Base-by-base conservation (phyloP, 1,140 invertebrate genomes). In the Hyposmocoma kahamanoa region DNA sequence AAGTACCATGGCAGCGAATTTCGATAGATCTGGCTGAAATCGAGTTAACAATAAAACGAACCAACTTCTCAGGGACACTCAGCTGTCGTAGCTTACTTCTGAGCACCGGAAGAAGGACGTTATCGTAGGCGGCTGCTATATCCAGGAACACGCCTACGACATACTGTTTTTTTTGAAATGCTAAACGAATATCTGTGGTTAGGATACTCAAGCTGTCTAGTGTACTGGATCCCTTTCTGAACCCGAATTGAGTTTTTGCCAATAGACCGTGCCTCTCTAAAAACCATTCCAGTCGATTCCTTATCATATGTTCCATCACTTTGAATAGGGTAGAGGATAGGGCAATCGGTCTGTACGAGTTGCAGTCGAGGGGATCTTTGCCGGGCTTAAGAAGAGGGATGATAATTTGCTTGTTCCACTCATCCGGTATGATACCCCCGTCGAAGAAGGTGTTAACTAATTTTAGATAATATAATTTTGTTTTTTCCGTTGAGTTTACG, bases 61-160 rank as follows among this genome's bases (percentile, higher is more conserved):
- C 22, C 24, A 47, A 17, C 24, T 13, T 53, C 22, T n/a, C 32
- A 10, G 51, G 45, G 17, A 48, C 30, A 26, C 41, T 47, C 46
- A 53, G 21, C 9, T 43, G 38, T n/a, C 11, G 22, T 22, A 55
- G 22, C 39, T 49, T 55, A 11, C 42, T 18, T 17, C 42, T 55
- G 42, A 55, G 42, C 9, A 55, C 10, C 2, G 30, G 22, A 45
- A 55, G 47, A 22, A 22, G 32, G 8, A 49, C 42, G 42, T 55
- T 49, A 22, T 55, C 53, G 42, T 55, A 55, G 15, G 53, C 53
- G n/a, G 53, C 17, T n/a, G 44, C 22, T n/a, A n/a, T n/a, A n/a
- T n/a, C n/a, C n/a, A n/a, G n/a, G n/a, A n/a, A n/a, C n/a, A n/a
- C n/a, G n/a, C n/a, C n/a, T n/a, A n/a, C n/a, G n/a, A n/a, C n/a